phyloP scores from a whole-genome alignment of 2,888 invertebrate species.

The Hermaeophaga mercurialis region DNA sequence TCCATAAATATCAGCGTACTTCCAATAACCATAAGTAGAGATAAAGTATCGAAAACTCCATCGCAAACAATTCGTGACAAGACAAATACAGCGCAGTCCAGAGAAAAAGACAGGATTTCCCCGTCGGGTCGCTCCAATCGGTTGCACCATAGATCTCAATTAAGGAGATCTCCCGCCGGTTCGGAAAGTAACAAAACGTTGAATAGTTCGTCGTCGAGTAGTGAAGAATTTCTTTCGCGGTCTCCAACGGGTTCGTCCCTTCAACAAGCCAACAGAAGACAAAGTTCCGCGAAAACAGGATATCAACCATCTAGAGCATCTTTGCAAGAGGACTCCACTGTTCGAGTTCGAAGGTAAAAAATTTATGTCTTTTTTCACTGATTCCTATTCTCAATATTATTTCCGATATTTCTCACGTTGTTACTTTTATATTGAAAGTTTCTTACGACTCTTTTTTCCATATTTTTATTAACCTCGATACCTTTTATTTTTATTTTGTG shows the following conservation, averaged over 20 bases:
- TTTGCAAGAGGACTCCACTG: slow-evolving; percentile 18
- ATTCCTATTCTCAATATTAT: no score
- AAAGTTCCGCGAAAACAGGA: slow-evolving; percentile 35
- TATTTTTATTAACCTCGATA: no score
- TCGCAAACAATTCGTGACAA: slow-evolving; percentile 12
- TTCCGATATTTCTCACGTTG: no score
- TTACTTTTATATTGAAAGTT: no score
- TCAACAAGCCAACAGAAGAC: slow-evolving; percentile 41
- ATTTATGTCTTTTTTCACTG: no score
- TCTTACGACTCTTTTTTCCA: no score
- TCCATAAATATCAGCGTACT: slow-evolving; percentile 57
- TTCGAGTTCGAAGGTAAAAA: slow-evolving; percentile 24
- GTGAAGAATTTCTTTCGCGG: slow-evolving; percentile 49
- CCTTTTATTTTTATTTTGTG: no score
- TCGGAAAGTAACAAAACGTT: slow-evolving; percentile 50
- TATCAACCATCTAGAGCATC: slow-evolving; percentile 31
- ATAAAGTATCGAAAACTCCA: slow-evolving; percentile 7
- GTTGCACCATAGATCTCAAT: slow-evolving; percentile 35
- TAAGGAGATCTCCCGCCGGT: slow-evolving; percentile 52
- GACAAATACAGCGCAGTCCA: slow-evolving; percentile 40
- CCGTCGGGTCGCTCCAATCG: slow-evolving; percentile 49
- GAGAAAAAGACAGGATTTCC: slow-evolving; percentile 50
- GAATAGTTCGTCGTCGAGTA: slow-evolving; percentile 50
- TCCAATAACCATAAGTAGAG: slow-evolving; percentile 44
- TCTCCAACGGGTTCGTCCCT: slow-evolving; percentile 44